Base-by-base conservation (phyloP, 2,797 vertebrate species). In the Erethizon dorsatum region DNA sequence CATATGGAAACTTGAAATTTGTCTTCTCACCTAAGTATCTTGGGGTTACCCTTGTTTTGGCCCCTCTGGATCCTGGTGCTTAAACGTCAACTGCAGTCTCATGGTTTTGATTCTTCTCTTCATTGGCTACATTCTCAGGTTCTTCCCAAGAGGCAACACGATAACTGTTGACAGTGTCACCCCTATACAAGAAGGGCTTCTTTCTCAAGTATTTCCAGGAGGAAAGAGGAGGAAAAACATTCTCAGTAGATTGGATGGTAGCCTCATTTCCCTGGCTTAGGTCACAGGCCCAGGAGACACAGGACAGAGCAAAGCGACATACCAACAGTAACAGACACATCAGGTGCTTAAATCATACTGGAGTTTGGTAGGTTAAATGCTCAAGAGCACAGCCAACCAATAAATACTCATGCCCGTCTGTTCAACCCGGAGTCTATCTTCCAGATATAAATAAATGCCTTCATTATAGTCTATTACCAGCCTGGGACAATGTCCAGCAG, bases 391-490 rank as follows among this genome's bases (percentile, higher is more conserved):
- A 91, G 37, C 41, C 26, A 63, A n/a, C 15, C 26, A 56, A 47
- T 17, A 91, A 84, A 41, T 28, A 67, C 4, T 57, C 63, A 93
- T 59, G 59, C 9, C 9, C 57, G 65, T 67, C 26, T 28, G 9
- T 91, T 88, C 75, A 75, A 33, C 22, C 41, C 4, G 24, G 56
- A 20, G 52, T 75, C 56, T 82, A 22, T 59, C 57, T 79, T 95
- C 79, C 41, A 83, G 54, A 91, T 83, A 67, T 24, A 93, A 92
- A 85, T 86, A 79, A 93, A 83, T 45, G 20, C 9, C 75, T 77
- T 67, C 47, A 31, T n/a, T 63, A 63, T 28, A 87, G 33, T 87
- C 80, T 69, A 9, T 80, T 52, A 85, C 54, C 33, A 94, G 26
- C 31, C 56, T 52, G 20, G 69, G 45, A 82, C 50, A 59, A 61